Evolutionary conservation across 2,797 vertebrate genomes (phyloP), one percentile per base, ranked within the genome.

Genomic region (Psittacula echo): DNA sequence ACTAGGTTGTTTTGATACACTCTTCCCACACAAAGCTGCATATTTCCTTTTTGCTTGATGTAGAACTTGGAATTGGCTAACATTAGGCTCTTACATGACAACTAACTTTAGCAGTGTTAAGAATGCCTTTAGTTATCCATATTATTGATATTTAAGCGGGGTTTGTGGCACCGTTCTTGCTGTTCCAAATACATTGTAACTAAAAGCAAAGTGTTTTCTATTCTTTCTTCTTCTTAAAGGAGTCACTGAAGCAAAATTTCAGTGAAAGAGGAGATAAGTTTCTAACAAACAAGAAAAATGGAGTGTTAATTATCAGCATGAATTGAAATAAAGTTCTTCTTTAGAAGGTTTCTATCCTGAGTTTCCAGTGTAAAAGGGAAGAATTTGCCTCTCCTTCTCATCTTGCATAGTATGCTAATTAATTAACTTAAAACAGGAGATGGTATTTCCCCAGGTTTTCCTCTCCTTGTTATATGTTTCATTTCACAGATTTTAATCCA

Each of bases 221-320:
- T 85, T 89, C 65, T 91, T 32, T 93, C 72, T 94, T 92, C 61
- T 91, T 97, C 84, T 90, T 68, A 77, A 89, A 96, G 60, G 85
- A 84, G 4, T 23, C 10, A 22, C 8, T 94, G 85, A 93, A 96
- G 83, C n/a, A 91, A 91, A 96, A 96, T 84, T 91, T 89, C 78
- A 92, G 81, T 75, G 51, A 77, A 95, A 95, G 90, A 90, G 39
- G 44, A 96, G 75, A 87, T 74, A 97, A 90, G 66, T 77, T 90
- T 77, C 94, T 92, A 93, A 96, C 79, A 95, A 93, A 83, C 58
- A 89, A 68, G 76, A 94, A 94, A 97, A 95, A 56, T 13, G 85
- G 56, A 82, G 23, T 44, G 58, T 91, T 93, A 93, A 95, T 96
- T 96, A 88, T 85, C 85, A 89, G 30, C 7, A n/a, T 83, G 87